Base-by-base conservation (phyloP, 1,140 invertebrate genomes). In the Camponotus pennsylvanicus region DNA sequence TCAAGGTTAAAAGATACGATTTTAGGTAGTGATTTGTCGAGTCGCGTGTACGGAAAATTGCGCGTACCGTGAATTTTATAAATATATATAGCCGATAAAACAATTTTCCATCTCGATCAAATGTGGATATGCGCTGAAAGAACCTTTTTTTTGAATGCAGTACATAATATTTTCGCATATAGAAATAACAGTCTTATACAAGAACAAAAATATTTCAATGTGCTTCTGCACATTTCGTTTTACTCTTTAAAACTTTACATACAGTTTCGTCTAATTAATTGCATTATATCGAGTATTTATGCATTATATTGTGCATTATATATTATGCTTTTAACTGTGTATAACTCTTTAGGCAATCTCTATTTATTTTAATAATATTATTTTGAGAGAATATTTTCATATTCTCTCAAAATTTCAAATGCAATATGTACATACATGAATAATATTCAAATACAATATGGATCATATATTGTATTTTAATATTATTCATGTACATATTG, bases 1-100 rank as follows among this genome's bases (percentile, higher is more conserved):
- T 82, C 69, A 75, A 57, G 79, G 79, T 83, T 83, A 83, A 83
- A 61, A 75, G 69, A 83, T 75, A 61, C 42, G 79, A 83, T 73
- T 83, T 83, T 73, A 37, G 57, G 40, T 40, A 83, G 55, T 61
- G 69, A 83, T 83, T 83, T 83, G 79, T 83, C 79, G 55, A 75
- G 55, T n/a, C 40, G 79, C n/a, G 13, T 61, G 40, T 61, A 73
- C n/a, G 63, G 34, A 55, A 80, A 75, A 73, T 45, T 34, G 40
- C 55, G 37, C 15, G 7, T 34, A 59, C 9, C 34, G 45, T 21
- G 27, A 70, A 73, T 59, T 71, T 42, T 71, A 69, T 67, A 40
- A 18, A 42, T 9, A 82, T 9, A 82, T 21, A 32, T 55, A 49
- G 11, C 0, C 27, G 45, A 79, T 52, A 7, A 79, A 79, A 66